phyloP scores from a whole-genome alignment of 2,888 invertebrate species.

The Protonemura montana region DNA sequence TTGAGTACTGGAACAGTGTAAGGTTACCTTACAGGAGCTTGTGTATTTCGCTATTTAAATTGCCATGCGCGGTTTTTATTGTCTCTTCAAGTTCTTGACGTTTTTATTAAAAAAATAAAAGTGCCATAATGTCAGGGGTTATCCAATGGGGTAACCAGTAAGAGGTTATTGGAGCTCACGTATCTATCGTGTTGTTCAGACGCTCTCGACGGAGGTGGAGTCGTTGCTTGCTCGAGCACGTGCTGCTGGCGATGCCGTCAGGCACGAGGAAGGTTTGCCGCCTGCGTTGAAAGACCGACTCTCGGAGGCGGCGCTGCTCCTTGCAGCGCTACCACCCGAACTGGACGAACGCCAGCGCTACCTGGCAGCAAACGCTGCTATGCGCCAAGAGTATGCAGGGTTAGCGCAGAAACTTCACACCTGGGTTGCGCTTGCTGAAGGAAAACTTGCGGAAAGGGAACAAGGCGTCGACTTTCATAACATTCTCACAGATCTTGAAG shows the following conservation, averaged over 20 bases:
- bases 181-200: conserved; percentile 52
- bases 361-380: conserved; percentile 76
- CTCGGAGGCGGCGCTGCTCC: conserved; percentile 81
- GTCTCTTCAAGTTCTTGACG: too few species aligned
- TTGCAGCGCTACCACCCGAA: conserved; percentile 80
- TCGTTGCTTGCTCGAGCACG: conserved; percentile 74
- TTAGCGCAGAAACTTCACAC: conserved; percentile 79
- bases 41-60: too few species aligned
- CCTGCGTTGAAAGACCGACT: conserved; percentile 82
- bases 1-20: too few species aligned
- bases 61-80: too few species aligned
- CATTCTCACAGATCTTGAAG: conserved; percentile 81
- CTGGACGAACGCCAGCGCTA: conserved; percentile 83
- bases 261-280: conserved; percentile 80
- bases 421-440: conserved; percentile 85
- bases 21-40: too few species aligned
- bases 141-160: too few species aligned
- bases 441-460: conserved; percentile 77
- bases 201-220: conserved; percentile 72
- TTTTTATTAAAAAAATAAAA: too few species aligned
- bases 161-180: too few species aligned
- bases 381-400: conserved; percentile 78
- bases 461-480: conserved; percentile 90
- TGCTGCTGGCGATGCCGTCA: conserved; percentile 74
- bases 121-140: too few species aligned